Percentiles rank a stretch among this genome's conserved stretches.
phyloP scores from a whole-genome alignment of 2,113 vertebrate genomes.

The Zeus faber region DNA sequence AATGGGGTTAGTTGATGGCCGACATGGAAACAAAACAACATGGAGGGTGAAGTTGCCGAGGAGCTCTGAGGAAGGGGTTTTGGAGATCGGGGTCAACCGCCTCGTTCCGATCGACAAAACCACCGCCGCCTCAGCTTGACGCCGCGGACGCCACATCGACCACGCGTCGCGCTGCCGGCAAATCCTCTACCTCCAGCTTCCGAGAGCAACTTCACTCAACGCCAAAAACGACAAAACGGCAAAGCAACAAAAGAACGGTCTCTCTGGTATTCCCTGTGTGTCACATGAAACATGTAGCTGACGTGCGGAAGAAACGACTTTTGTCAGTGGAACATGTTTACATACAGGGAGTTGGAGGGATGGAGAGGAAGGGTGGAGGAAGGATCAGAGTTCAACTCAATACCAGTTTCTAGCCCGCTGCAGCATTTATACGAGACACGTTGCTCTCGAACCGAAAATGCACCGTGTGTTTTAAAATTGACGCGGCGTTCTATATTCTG shows the following conservation, averaged over 20 bases:
- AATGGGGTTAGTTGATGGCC: constrained; percentile 28
- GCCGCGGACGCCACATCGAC: too few species aligned
- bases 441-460: not conserved
- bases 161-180: not conserved
- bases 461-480: not conserved
- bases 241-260: too few species aligned
- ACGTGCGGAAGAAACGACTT: constrained; percentile 24
- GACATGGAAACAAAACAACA: constrained; percentile 26
- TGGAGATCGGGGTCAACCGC: not conserved
- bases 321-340: constrained; percentile 35
- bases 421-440: constrained; percentile 1
- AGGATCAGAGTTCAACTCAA: constrained; percentile 11
- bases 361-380: constrained; percentile 20
- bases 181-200: not conserved
- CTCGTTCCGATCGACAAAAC: not conserved
- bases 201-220: constrained; percentile 53
- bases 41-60: constrained; percentile 55
- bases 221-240: too few species aligned
- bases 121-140: not conserved
- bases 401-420: constrained; percentile 47
- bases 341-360: constrained; percentile 47
- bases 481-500: too few species aligned
- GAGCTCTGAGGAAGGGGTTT: not conserved
- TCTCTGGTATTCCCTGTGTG: constrained; percentile 40
- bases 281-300: constrained; percentile 32